These are phyloP conservation scores for Mechanitis messenoides DNA, from an alignment of 2,888 invertebrate genomes.

Conservation along the genomic window DNA sequence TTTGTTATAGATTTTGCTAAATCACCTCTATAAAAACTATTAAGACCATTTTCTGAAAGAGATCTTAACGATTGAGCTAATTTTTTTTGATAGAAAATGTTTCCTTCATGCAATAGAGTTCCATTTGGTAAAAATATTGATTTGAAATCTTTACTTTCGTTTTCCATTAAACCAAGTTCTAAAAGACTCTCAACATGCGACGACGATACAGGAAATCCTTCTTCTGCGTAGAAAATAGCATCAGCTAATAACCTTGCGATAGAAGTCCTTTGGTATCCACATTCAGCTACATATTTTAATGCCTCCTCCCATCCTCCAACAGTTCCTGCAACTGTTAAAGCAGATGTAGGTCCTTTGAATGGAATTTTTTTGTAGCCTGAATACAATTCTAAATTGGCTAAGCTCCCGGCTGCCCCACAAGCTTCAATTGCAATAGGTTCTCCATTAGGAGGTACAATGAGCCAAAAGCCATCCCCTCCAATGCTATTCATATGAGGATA, in stretches of 20 bases:
- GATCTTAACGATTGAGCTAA: slow-evolving; percentile 52
- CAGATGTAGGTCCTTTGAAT: slow-evolving; percentile 52
- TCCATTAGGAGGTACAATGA: slow-evolving; percentile 58
- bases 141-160: slow-evolving; percentile 38
- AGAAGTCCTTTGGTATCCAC: slow-evolving; percentile 53
- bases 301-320: slow-evolving; percentile 67
- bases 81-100: slow-evolving; percentile 50
- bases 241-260: slow-evolving; percentile 50
- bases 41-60: slow-evolving; percentile 51
- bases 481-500: slow-evolving; percentile 67
- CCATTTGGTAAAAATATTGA: slow-evolving; percentile 47
- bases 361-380: slow-evolving; percentile 48
- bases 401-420: slow-evolving; percentile 58
- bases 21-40: slow-evolving; percentile 59
- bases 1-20: slow-evolving; percentile 53
- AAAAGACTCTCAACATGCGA: slow-evolving; percentile 35
- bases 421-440: slow-evolving; percentile 63
- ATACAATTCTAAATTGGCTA: slow-evolving; percentile 52
- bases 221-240: slow-evolving; percentile 60
- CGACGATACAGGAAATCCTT: slow-evolving; percentile 53
- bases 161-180: slow-evolving; percentile 8
- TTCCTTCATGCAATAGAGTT: slow-evolving; percentile 44
- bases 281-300: slow-evolving; percentile 56
- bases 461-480: slow-evolving; percentile 66
- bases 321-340: slow-evolving; percentile 61